Conservation (phyloP, 1,140 invertebrate genomes). For the Dolichoris vasculosae region DNA sequence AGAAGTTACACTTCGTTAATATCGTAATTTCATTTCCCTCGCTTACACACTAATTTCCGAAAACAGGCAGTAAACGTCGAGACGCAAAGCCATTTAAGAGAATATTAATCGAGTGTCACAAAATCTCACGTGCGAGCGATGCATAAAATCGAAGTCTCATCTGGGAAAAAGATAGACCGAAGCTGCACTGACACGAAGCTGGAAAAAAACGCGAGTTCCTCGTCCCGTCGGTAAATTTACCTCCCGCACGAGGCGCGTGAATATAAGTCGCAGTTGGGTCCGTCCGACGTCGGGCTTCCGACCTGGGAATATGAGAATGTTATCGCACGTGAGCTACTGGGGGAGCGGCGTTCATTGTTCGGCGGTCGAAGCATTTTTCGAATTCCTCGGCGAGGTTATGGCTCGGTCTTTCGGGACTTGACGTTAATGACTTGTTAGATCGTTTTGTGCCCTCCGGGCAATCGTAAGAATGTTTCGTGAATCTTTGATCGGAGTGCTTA, state of each 20-base stretch:
- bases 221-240: too few species aligned
- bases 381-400: slow-evolving; percentile 2
- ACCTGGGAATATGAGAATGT: not conserved
- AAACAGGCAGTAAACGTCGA: too few species aligned
- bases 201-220: too few species aligned
- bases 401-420: not conserved
- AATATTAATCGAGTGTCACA: too few species aligned
- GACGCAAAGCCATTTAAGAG: too few species aligned
- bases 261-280: not conserved
- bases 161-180: too few species aligned
- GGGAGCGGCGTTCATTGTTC: slow-evolving; percentile 10
- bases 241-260: not conserved
- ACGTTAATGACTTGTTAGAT: slow-evolving; percentile 22
- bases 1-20: too few species aligned
- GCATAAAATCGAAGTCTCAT: too few species aligned
- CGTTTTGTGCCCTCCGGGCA: not conserved
- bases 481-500: slow-evolving; percentile 10
- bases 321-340: not conserved
- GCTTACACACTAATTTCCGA: too few species aligned
- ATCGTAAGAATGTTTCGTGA: slow-evolving; percentile 32
- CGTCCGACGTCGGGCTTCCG: not conserved
- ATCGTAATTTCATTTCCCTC: too few species aligned
- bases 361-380: not conserved
- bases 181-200: too few species aligned
- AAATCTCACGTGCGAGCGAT: too few species aligned